phyloP scores from a whole-genome alignment of 1,140 invertebrate species.

The Eriosoma lanigerum region DNA sequence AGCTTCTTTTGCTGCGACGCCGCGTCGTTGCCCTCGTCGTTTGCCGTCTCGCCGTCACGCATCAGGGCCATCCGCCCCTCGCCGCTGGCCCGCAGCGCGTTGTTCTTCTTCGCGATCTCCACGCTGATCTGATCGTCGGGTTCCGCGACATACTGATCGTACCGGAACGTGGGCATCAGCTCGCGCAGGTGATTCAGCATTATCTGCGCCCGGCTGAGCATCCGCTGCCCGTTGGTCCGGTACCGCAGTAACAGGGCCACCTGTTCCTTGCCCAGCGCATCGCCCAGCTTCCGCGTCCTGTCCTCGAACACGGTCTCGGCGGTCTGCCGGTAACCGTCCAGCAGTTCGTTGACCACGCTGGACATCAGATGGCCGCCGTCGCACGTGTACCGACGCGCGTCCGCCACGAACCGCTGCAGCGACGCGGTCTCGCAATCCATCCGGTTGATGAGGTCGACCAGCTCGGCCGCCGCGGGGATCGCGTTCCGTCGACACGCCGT shows the following conservation, averaged over 20 bases:
- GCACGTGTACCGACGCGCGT: neutral
- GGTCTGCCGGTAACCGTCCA: neutral
- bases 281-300: neutral
- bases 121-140: neutral
- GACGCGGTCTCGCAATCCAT: neutral
- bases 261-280: conserved; percentile 27
- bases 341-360: neutral
- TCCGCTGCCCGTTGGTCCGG: neutral
- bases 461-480: neutral
- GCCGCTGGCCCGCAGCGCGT: neutral
- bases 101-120: too few species aligned
- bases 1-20: conserved; percentile 1
- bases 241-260: neutral
- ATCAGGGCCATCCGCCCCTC: neutral
- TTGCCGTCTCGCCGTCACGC: too few species aligned
- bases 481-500: neutral
- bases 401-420: conserved; percentile 1
- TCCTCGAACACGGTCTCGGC: conserved; percentile 1
- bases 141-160: neutral
- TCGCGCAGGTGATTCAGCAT: conserved; percentile 27
- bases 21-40: neutral
- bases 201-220: conserved; percentile 32
- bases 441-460: neutral
- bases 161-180: conserved; percentile 1
- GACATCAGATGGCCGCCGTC: neutral